These are phyloP conservation scores for Achroia grisella DNA, from an alignment of 1,140 invertebrate genomes.

Conservation along the genomic window DNA sequence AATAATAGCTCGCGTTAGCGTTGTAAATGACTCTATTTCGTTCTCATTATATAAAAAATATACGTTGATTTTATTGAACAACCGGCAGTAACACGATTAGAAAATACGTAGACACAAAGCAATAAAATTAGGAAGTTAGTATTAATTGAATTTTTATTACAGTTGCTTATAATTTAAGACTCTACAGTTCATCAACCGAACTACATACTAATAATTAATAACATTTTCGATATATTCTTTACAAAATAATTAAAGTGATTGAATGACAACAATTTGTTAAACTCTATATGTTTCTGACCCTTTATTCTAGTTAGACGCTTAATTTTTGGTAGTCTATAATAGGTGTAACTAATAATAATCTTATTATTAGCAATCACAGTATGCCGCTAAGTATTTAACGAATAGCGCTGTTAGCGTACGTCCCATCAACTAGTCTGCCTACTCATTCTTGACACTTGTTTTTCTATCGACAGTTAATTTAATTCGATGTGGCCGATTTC, in stretches of 20 bases:
- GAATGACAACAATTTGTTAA: constrained; percentile 7
- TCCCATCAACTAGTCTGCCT: constrained; percentile 33
- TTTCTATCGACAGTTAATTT: constrained; percentile 36
- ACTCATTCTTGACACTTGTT: constrained; percentile 58
- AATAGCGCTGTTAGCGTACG: constrained; percentile 30
- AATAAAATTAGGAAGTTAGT: constrained; percentile 16
- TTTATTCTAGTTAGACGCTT: neutral
- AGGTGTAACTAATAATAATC: constrained; percentile 38
- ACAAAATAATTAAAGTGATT: too few relatives aligned
- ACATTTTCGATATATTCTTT: too few relatives aligned
- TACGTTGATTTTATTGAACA: constrained; percentile 6
- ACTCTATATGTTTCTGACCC: constrained; percentile 15
- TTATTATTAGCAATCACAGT: constrained; percentile 55
- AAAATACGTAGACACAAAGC: constrained; percentile 8
- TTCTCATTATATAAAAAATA: constrained; percentile 6
- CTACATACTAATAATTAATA: too few relatives aligned
- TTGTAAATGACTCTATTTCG: constrained; percentile 12
- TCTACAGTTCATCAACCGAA: too few relatives aligned
- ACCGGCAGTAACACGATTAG: constrained; percentile 10
- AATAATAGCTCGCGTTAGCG: constrained; percentile 7
- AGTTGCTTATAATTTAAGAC: too few relatives aligned
- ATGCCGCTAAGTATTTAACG: constrained; percentile 4
- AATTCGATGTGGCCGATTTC: constrained; percentile 32
- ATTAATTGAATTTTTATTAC: constrained; percentile 14
- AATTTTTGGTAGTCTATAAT: constrained; percentile 17